Percentiles rank a stretch among this genome's conserved stretches.
phyloP scores from a whole-genome alignment of 2,888 invertebrate genomes.

The Eupithecia tripunctaria region DNA sequence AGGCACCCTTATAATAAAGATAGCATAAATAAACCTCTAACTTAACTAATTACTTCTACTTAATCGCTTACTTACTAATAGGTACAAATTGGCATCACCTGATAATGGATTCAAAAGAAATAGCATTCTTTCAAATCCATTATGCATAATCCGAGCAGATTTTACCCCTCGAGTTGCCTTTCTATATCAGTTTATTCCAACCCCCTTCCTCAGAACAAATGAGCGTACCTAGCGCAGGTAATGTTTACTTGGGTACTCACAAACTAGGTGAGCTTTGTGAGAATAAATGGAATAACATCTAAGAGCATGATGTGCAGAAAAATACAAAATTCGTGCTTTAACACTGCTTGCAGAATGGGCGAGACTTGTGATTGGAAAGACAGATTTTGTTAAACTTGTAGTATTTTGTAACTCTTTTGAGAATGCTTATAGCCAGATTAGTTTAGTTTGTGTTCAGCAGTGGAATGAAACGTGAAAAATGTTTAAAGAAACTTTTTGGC shows the following conservation, averaged over 20 bases:
- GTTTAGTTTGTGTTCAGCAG: not conserved
- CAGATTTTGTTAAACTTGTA: not conserved
- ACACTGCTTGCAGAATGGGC: not conserved
- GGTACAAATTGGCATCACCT: too few species aligned
- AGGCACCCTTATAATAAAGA: too few species aligned
- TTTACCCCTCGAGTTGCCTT: not conserved
- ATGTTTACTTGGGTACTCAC: constrained; percentile 29
- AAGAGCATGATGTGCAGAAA: not conserved
- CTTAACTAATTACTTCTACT: too few species aligned
- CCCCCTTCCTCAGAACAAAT: constrained; percentile 14
- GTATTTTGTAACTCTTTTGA: too few species aligned
- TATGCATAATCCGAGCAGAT: too few species aligned
- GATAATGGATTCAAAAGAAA: too few species aligned
- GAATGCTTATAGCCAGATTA: too few species aligned
- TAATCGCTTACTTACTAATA: too few species aligned
- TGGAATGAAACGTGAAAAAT: not conserved
- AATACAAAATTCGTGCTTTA: not conserved
- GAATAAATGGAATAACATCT: constrained; percentile 20
- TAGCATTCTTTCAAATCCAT: too few species aligned
- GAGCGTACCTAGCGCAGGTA: constrained; percentile 21
- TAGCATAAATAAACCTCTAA: too few species aligned
- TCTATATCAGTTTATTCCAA: not conserved
- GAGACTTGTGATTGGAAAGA: not conserved
- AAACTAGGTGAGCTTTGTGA: constrained; percentile 14
- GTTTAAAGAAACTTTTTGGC: not conserved